These are phyloP conservation scores for Adela reaumurella DNA, from an alignment of 2,888 invertebrate species.

Conservation along the genomic window DNA sequence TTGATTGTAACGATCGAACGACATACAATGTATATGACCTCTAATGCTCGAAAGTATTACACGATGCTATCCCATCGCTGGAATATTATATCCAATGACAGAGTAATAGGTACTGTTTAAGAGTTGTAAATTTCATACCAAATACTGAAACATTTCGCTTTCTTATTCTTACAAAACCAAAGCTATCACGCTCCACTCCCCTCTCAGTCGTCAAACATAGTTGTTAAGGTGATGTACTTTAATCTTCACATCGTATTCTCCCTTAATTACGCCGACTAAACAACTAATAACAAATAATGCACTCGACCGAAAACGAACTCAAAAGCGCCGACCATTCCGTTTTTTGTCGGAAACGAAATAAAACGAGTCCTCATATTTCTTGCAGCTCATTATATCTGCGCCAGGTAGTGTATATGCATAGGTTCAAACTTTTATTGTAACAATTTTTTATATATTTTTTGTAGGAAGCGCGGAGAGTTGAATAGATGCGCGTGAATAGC, in stretches of 20 bases:
- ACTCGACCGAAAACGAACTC: slow-evolving; percentile 23
- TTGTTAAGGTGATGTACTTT: too few relatives aligned
- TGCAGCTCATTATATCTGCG: slow-evolving; percentile 47
- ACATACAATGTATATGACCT: too few relatives aligned
- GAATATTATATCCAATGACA: too few relatives aligned
- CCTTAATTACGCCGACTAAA: slow-evolving; percentile 24
- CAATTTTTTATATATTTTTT: slow-evolving; percentile 24
- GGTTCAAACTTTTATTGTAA: slow-evolving; percentile 40
- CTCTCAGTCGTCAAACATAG: too few relatives aligned
- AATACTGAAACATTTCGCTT: too few relatives aligned
- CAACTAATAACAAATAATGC: slow-evolving; percentile 39
- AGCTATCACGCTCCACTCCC: too few relatives aligned
- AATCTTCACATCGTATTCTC: slow-evolving; percentile 34
- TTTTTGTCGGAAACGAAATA: slow-evolving; percentile 17
- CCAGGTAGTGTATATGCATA: slow-evolving; percentile 46
- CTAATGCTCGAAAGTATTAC: too few relatives aligned
- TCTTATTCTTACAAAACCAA: too few relatives aligned
- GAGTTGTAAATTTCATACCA: too few relatives aligned
- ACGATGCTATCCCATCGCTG: too few relatives aligned
- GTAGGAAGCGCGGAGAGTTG: slow-evolving; percentile 49
- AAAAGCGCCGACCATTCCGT: slow-evolving; percentile 9
- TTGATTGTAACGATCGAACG: too few relatives aligned
- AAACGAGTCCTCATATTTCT: slow-evolving; percentile 50
- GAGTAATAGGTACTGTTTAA: too few relatives aligned
- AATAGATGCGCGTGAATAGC: slow-evolving; percentile 47